A percentile compares a stretch with the other conserved stretches of the same genome.
These are phyloP conservation scores for Azorinus chamasolen DNA, from an alignment of 2,888 invertebrate genomes.

Conservation along the genomic window DNA sequence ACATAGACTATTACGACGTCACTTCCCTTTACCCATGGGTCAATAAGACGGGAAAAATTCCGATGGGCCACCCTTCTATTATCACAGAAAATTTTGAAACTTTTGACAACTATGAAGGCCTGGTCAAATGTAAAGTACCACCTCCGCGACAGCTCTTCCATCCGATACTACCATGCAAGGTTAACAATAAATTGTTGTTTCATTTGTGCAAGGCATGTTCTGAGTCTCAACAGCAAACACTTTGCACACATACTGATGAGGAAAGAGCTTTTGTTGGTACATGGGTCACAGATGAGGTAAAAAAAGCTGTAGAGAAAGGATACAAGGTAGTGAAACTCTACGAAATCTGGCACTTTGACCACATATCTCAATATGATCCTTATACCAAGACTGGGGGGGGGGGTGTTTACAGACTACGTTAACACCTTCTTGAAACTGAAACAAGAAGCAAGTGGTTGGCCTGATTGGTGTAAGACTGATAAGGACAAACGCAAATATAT, in stretches of 20 bases:
- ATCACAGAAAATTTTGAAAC: conserved; percentile 65
- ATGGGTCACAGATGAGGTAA: conserved; percentile 48
- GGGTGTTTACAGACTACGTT: no score
- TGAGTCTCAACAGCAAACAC: conserved; percentile 15
- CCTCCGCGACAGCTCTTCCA: no score
- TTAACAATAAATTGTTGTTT: conserved; percentile 82
- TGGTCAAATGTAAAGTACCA: conserved; percentile 74
- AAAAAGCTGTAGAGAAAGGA: conserved; percentile 31
- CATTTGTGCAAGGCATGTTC: conserved; percentile 78
- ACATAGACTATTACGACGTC: conserved; percentile 68
- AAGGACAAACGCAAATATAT: no score
- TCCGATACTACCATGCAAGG: conserved; percentile 78
- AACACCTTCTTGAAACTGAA: no score
- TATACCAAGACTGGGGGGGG: conserved; percentile 45
- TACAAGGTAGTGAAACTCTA: conserved; percentile 37
- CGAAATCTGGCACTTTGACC: conserved; percentile 52
- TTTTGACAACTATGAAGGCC: no score
- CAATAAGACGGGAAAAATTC: conserved; percentile 66
- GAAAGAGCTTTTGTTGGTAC: no score
- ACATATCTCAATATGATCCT: conserved; percentile 34
- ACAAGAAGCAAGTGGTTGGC: no score
- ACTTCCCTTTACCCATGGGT: conserved; percentile 34
- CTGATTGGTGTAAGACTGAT: no score
- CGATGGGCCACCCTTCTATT: conserved; percentile 70
- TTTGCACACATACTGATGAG: conserved; percentile 31